Conservation (phyloP, 2,888 invertebrate genomes). For the Drosophila tanythrix region DNA sequence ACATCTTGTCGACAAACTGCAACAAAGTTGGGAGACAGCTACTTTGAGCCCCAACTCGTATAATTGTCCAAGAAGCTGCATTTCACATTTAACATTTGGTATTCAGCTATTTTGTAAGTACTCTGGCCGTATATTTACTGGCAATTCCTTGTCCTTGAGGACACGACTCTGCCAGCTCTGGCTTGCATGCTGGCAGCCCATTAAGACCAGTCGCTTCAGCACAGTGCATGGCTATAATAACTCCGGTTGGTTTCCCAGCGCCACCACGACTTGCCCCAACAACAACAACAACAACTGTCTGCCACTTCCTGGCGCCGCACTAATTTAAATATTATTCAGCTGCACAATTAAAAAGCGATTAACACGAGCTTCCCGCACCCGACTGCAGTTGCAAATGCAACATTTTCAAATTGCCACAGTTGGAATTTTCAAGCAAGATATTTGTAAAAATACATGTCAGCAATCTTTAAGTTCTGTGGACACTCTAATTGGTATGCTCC, state of each 20-base stretch:
- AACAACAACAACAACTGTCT: slow-evolving; percentile 26
- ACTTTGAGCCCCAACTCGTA: slow-evolving; percentile 6
- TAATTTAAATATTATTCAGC: slow-evolving; percentile 74
- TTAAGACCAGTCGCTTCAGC: slow-evolving; percentile 40
- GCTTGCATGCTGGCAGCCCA: slow-evolving; percentile 74
- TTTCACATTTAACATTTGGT: background rate
- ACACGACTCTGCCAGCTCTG: slow-evolving; percentile 5
- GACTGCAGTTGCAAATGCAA: slow-evolving; percentile 44
- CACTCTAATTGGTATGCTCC: background rate
- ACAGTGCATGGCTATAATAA: slow-evolving; percentile 39
- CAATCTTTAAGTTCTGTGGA: background rate
- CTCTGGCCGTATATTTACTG: background rate
- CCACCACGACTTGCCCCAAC: slow-evolving; percentile 1
- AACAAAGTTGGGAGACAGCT: background rate
- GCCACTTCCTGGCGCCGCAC: slow-evolving; percentile 58
- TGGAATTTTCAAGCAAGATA: slow-evolving; percentile 20
- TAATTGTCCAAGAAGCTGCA: slow-evolving; percentile 38
- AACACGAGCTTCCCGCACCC: slow-evolving; percentile 29
- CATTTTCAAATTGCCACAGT: slow-evolving; percentile 51
- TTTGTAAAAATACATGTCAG: background rate
- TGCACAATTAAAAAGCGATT: slow-evolving; percentile 73
- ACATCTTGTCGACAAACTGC: background rate
- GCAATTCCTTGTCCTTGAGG: slow-evolving; percentile 49
- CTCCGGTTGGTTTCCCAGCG: slow-evolving; percentile 37
- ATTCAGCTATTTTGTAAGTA: slow-evolving; percentile 6